phyloP scores from a whole-genome alignment of 2,888 invertebrate genomes.

The Aleiodes testaceus region DNA sequence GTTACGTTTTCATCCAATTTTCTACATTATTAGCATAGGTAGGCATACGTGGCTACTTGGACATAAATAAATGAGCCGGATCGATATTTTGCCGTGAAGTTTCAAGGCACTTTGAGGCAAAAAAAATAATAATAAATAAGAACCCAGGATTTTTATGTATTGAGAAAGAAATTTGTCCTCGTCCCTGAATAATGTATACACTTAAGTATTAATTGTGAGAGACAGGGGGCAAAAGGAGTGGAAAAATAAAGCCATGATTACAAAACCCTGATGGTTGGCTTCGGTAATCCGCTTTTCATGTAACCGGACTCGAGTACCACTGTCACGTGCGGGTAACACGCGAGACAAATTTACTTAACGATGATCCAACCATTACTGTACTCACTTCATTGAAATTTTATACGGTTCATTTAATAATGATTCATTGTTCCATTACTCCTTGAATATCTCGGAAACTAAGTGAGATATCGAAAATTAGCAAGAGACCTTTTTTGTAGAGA shows the following conservation, averaged over 20 bases:
- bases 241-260: slow-evolving; percentile 41
- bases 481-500: no score
- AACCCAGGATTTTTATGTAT: slow-evolving; percentile 7
- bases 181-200: slow-evolving; percentile 26
- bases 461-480: no score
- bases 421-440: no score
- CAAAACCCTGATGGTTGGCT: slow-evolving; percentile 61
- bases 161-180: slow-evolving; percentile 23
- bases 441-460: no score
- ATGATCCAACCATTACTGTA: slow-evolving; percentile 15
- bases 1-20: slow-evolving; percentile 9
- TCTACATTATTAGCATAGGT: slow-evolving; percentile 41
- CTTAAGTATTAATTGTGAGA: background rate
- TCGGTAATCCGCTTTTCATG: slow-evolving; percentile 68
- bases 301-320: slow-evolving; percentile 60
- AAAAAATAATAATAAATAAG: slow-evolving; percentile 33
- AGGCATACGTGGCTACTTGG: slow-evolving; percentile 47
- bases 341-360: slow-evolving; percentile 47
- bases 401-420: background rate
- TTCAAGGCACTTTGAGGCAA: slow-evolving; percentile 55
- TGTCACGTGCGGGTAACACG: slow-evolving; percentile 55
- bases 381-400: slow-evolving; percentile 12
- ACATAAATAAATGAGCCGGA: slow-evolving; percentile 55
- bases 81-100: slow-evolving; percentile 59
- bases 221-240: slow-evolving; percentile 19